These are phyloP conservation scores for Diarsia mendica DNA, from an alignment of 2,888 invertebrate genomes.

Conservation along the genomic window DNA sequence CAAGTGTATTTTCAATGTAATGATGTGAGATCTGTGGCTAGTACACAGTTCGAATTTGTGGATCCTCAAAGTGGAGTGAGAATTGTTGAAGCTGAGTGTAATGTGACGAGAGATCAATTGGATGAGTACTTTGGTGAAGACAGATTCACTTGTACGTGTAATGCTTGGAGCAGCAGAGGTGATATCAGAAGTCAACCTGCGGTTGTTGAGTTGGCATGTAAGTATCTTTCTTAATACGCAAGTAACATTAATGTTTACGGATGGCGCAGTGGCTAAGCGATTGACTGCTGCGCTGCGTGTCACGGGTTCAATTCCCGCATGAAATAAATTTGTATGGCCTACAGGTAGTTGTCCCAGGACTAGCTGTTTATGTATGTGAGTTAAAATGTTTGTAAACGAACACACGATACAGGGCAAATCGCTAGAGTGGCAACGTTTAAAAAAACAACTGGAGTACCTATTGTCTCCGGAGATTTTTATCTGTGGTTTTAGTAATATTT, in stretches of 20 bases:
- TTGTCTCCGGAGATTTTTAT: slow-evolving; percentile 27
- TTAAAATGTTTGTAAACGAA: neutral
- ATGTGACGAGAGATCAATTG: slow-evolving; percentile 96
- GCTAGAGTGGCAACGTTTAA: neutral
- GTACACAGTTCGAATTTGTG: slow-evolving; percentile 95
- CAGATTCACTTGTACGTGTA: slow-evolving; percentile 97
- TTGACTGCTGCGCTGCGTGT: neutral
- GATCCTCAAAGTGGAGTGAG: slow-evolving; percentile 97
- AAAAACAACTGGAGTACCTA: neutral
- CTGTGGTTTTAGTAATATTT: slow-evolving; percentile 28
- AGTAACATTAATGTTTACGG: neutral
- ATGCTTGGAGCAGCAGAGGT: slow-evolving; percentile 97
- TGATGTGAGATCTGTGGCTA: slow-evolving; percentile 92
- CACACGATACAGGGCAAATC: neutral
- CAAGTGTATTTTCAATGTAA: slow-evolving; percentile 98
- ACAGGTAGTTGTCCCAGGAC: neutral
- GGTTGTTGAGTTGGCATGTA: slow-evolving; percentile 97
- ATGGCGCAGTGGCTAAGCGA: neutral
- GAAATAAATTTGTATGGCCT: neutral
- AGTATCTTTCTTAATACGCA: slow-evolving; percentile 88
- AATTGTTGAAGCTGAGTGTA: slow-evolving; percentile 96
- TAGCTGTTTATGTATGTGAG: neutral
- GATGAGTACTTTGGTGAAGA: slow-evolving; percentile 98
- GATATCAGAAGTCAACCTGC: slow-evolving; percentile 97
- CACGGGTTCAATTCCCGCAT: neutral